These are phyloP conservation scores for Conger conger DNA, from an alignment of 2,113 vertebrate genomes.

Conservation along the genomic window DNA sequence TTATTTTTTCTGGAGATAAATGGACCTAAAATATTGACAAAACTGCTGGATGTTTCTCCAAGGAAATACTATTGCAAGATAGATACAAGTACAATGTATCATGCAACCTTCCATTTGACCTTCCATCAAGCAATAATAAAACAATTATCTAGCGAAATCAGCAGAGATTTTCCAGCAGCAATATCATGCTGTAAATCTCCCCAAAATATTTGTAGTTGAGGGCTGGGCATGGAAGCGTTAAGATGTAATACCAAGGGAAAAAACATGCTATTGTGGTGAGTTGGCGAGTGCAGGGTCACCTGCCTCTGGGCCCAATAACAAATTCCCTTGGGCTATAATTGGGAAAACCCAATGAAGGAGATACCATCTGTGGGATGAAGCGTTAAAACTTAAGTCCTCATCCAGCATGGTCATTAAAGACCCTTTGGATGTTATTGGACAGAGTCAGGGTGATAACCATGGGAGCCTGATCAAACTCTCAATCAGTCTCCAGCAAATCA, in stretches of 20 bases:
- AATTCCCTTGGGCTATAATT: neutral
- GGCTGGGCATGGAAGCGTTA: neutral
- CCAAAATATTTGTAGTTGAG: neutral
- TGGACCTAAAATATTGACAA: neutral
- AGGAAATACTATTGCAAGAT: neutral
- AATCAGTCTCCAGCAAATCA: neutral
- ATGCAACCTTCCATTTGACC: neutral
- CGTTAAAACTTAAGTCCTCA: neutral
- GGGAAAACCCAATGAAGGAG: neutral
- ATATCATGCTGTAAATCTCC: neutral
- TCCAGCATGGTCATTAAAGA: neutral
- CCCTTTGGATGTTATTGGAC: neutral
- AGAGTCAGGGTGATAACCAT: neutral
- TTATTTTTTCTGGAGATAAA: neutral
- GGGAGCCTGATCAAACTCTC: neutral
- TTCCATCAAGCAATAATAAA: neutral
- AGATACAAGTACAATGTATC: neutral
- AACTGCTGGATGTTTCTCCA: neutral
- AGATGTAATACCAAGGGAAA: neutral
- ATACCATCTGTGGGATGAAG: neutral
- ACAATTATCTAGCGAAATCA: neutral
- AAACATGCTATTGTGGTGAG: neutral
- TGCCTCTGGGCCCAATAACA: neutral
- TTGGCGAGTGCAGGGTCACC: neutral
- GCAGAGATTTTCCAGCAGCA: neutral